Evolutionary conservation across 2,113 vertebrate species (phyloP), one percentile per base, ranked within the genome.

Genomic region (Apaloderma vittatum): DNA sequence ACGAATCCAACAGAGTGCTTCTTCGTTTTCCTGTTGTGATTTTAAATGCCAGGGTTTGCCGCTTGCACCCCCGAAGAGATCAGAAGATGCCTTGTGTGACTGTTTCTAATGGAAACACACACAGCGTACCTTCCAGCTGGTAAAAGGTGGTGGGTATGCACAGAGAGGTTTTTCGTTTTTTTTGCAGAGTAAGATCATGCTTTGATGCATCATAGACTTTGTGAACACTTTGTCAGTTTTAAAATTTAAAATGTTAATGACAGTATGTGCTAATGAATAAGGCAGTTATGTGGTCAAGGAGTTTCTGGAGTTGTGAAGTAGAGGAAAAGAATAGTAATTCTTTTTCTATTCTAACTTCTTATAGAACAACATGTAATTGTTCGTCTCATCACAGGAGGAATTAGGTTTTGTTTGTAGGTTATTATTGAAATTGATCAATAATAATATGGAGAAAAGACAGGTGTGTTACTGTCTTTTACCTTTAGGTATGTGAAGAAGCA

Each of bases 401-500:
- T 68, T 68, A 12, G 2, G 6, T 34, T 72, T 85, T 58, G 11
- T 49, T 86, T 54, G 34, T 72, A 91, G 48, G 40, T 23, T 73
- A 11, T 18, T 74, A 7, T 32, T 59, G 72, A 70, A 70, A 52
- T 68, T 36, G 5, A 27, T 54, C 18, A 62, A 27, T 40, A 58
- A 62, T 16, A 51, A 27, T 37, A 23, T 2, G 5, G 30, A 32
- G 55, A 70, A 71, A 67, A 78, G 37, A 17, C 40, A 48, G 17
- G 29, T 61, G 26, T 32, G 11, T 66, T 66, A 8, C 29, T 92
- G 65, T 72, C 23, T 70, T 72, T 89, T 72, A 37, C 62, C 66
- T 65, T 55, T 63, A 99, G 99, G 99, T 99, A 11, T 99, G 99
- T 96, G 99, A 99, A 96, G 99, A 99, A 97, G 99, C 99, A 24